A percentile compares a stretch with the other conserved stretches of the same genome.
Conservation (phyloP, 1,140 invertebrate genomes). For the Bactericera cockerelli region DNA sequence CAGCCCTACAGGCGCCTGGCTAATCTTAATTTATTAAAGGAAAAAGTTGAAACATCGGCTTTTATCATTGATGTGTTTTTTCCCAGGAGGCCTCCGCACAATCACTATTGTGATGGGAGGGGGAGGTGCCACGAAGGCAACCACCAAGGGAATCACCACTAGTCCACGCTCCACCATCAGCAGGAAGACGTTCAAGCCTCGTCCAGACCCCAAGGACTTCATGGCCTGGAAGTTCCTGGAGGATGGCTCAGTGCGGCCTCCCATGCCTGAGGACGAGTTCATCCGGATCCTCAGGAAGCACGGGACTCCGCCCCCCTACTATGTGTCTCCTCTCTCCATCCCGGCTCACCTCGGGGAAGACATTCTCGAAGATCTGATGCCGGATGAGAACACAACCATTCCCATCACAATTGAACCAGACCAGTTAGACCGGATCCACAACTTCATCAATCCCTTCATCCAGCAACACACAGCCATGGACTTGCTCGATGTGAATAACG, state of each 20-base stretch:
- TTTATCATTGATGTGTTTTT: too few relatives aligned
- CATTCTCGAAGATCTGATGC: neutral
- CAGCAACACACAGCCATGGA: slow-evolving; percentile 6
- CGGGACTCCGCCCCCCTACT: neutral
- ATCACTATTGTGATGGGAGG: neutral
- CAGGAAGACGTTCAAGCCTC: neutral
- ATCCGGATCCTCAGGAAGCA: neutral
- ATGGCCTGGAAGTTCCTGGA: slow-evolving; percentile 6
- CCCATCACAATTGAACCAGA: neutral
- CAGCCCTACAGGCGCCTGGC: too few relatives aligned
- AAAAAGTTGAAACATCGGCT: too few relatives aligned
- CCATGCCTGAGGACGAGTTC: neutral
- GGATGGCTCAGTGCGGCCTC: neutral
- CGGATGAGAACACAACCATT: neutral
- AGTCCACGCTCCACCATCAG: neutral
- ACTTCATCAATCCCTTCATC: neutral
- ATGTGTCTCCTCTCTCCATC: neutral
- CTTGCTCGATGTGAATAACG: neutral
- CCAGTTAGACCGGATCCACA: neutral
- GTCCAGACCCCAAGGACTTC: neutral
- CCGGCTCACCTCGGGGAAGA: neutral
- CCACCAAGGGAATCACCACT: neutral
- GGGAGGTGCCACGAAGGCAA: too few relatives aligned
- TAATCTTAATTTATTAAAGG: too few relatives aligned
- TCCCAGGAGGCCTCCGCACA: neutral